phyloP scores from a whole-genome alignment of 2,888 invertebrate genomes.

The Operophtera brumata region DNA sequence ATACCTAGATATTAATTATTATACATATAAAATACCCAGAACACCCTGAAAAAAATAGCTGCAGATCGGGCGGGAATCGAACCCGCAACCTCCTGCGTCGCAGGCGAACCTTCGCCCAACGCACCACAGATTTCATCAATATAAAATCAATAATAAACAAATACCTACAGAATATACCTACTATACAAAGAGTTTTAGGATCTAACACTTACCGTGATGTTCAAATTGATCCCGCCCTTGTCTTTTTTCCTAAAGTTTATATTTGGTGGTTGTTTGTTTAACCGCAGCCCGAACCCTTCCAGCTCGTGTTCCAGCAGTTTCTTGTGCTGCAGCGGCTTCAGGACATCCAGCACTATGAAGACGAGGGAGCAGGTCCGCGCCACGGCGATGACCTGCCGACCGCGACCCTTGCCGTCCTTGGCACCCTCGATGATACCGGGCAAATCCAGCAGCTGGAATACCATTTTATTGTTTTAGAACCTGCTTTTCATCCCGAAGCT shows the following conservation, averaged over 20 bases:
- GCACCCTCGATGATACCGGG: constrained; percentile 99
- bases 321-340: constrained; percentile 98
- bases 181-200: too few species aligned
- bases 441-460: constrained; percentile 93
- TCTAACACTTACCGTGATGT: constrained; percentile 85
- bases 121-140: too few species aligned
- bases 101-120: too few species aligned
- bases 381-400: constrained; percentile 99
- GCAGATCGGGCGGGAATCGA: too few species aligned
- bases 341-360: constrained; percentile 97
- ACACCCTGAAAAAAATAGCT: too few species aligned
- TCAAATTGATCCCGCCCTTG: constrained; percentile 98
- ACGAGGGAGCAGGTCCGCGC: constrained; percentile 98
- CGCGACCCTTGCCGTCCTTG: constrained; percentile 99
- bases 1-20: too few species aligned
- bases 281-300: constrained; percentile 98
- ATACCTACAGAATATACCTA: too few species aligned
- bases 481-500: too few species aligned
- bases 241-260: constrained; percentile 98
- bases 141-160: too few species aligned
- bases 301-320: constrained; percentile 97
- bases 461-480: background rate
- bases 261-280: constrained; percentile 98
- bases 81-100: too few species aligned
- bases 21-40: too few species aligned